Evolutionary conservation across 2,888 invertebrate species (phyloP).

Genomic region (Eupsilia transversa): DNA sequence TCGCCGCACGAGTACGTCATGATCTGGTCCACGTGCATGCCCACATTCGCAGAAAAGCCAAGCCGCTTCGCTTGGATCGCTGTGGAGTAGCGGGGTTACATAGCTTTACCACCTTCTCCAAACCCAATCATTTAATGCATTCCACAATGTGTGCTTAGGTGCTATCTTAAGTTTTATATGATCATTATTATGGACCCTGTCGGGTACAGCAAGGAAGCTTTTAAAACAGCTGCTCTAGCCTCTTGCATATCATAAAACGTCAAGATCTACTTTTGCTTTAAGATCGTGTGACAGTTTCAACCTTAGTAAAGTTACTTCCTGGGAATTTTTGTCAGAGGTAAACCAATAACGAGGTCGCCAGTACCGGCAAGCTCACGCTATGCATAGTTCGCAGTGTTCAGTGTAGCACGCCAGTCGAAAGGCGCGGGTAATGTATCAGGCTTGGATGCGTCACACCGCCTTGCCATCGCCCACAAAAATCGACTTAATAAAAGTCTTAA

Average conservation of each 20-base stretch:
- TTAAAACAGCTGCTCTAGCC: not conserved
- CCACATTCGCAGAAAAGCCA: slow-evolving; percentile 35
- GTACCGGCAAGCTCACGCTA: not conserved
- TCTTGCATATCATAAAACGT: not conserved
- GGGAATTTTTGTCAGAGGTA: not conserved
- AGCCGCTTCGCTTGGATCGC: slow-evolving; percentile 31
- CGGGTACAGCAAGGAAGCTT: too few species aligned
- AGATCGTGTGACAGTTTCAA: not conserved
- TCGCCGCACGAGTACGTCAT: slow-evolving; percentile 70
- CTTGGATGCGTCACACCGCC: not conserved
- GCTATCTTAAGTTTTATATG: not conserved
- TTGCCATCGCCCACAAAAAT: not conserved
- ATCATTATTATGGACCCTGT: not conserved
- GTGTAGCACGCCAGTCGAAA: not conserved
- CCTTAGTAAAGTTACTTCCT: not conserved
- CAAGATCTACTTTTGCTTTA: not conserved
- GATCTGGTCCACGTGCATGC: slow-evolving; percentile 70
- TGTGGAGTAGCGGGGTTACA: slow-evolving; percentile 2
- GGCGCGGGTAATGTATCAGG: not conserved
- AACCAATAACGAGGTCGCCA: too few species aligned
- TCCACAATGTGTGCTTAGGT: not conserved
- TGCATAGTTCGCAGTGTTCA: not conserved
- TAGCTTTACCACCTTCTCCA: not conserved
- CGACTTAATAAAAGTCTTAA: not conserved
- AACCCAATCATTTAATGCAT: not conserved